Evolutionary conservation across 2,888 invertebrate species (phyloP).

Genomic region (Tholera decimalis): DNA sequence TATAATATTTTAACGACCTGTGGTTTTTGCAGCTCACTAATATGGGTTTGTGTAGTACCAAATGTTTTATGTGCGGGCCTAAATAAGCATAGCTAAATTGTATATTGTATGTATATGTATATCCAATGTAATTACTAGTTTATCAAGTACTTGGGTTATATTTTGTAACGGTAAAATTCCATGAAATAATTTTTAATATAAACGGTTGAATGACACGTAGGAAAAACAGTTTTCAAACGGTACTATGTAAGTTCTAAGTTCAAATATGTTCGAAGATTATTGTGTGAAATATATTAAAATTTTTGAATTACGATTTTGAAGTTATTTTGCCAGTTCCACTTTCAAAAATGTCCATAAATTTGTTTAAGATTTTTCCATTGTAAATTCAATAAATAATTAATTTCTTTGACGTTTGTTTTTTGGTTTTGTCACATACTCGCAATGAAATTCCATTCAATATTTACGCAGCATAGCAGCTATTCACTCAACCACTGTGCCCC

Average conservation of each 20-base stretch:
- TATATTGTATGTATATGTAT: constrained; percentile 61
- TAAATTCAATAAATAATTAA: no score
- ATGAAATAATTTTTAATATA: constrained; percentile 7
- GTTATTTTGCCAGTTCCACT: no score
- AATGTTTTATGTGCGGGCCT: constrained; percentile 36
- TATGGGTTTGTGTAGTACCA: constrained; percentile 16
- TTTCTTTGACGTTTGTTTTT: no score
- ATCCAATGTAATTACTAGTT: constrained; percentile 42
- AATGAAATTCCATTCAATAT: no score
- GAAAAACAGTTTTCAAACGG: not conserved
- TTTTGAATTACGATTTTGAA: no score
- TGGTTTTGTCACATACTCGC: no score
- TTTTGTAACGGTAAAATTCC: constrained; percentile 50
- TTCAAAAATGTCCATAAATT: no score
- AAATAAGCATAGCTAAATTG: constrained; percentile 44
- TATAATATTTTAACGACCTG: constrained; percentile 26
- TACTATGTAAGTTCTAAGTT: not conserved
- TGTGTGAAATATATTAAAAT: no score
- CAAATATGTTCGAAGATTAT: not conserved
- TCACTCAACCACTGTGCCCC: no score
- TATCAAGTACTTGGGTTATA: constrained; percentile 13
- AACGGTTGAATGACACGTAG: constrained; percentile 36
- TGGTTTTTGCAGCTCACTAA: constrained; percentile 27
- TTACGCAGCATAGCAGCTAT: no score
- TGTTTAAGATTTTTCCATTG: no score